phyloP scores from a whole-genome alignment of 2,888 invertebrate genomes.

The Papilio demoleus region DNA sequence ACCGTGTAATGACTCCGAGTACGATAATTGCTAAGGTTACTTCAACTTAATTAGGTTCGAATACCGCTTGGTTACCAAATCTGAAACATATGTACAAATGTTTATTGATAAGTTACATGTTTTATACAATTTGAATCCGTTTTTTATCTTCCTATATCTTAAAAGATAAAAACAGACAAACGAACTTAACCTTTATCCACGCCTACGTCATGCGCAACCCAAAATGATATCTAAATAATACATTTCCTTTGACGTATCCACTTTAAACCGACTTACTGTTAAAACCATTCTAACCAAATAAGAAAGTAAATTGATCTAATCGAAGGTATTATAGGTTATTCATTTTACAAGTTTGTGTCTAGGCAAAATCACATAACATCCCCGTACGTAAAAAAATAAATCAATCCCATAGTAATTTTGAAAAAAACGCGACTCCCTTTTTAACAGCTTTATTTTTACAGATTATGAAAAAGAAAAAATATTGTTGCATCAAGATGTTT shows the following conservation, averaged over 20 bases:
- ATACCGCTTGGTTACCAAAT: too few species aligned
- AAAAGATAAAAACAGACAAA: slow-evolving; percentile 15
- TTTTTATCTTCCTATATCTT: neutral
- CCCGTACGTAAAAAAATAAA: too few species aligned
- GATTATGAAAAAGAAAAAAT: too few species aligned
- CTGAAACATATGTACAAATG: too few species aligned
- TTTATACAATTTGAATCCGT: neutral
- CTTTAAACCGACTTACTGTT: neutral
- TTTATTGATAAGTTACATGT: too few species aligned
- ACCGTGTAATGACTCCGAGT: too few species aligned
- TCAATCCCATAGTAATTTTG: too few species aligned
- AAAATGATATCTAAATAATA: neutral
- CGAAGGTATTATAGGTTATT: neutral
- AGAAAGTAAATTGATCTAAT: neutral
- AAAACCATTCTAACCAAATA: neutral
- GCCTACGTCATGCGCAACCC: neutral
- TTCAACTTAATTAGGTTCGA: too few species aligned
- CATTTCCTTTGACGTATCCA: neutral
- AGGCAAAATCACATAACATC: neutral
- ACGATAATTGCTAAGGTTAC: too few species aligned
- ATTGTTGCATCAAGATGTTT: too few species aligned
- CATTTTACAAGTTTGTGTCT: neutral
- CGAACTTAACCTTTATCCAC: slow-evolving; percentile 5
- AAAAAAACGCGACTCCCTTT: too few species aligned
- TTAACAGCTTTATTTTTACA: too few species aligned